These are phyloP conservation scores for Acrobasis suavella DNA, from an alignment of 2,888 invertebrate genomes.

Conservation along the genomic window DNA sequence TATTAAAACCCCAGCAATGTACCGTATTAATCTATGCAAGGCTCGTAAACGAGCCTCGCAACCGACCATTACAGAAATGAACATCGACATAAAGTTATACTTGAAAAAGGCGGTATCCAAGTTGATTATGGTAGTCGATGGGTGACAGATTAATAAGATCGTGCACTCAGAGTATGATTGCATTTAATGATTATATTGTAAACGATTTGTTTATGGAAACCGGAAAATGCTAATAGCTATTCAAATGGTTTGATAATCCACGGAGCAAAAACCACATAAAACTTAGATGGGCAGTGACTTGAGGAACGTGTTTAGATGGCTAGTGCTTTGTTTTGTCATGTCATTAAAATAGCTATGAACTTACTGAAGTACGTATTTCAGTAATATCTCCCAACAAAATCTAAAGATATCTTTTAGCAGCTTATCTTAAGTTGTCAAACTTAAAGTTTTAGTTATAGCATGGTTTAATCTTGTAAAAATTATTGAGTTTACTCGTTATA, in stretches of 20 bases:
- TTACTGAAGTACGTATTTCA: too few species aligned
- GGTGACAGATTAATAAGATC: slow-evolving; percentile 15
- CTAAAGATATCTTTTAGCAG: too few species aligned
- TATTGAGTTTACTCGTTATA: too few species aligned
- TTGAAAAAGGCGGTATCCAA: slow-evolving; percentile 13
- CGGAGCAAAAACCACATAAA: slow-evolving; percentile 9
- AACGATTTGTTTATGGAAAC: slow-evolving; percentile 10
- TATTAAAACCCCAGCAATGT: slow-evolving; percentile 55
- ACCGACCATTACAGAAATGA: slow-evolving; percentile 49
- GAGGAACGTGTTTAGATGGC: not conserved
- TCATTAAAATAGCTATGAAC: too few species aligned
- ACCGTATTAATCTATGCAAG: slow-evolving; percentile 60
- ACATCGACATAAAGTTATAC: slow-evolving; percentile 37
- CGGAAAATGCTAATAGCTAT: not conserved
- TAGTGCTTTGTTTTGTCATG: too few species aligned
- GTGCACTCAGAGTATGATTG: not conserved
- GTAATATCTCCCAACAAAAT: too few species aligned
- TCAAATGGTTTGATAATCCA: not conserved
- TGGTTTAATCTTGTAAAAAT: too few species aligned
- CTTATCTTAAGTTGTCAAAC: too few species aligned
- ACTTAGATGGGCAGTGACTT: not conserved
- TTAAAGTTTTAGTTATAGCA: too few species aligned
- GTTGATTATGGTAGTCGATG: slow-evolving; percentile 17
- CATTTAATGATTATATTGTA: slow-evolving; percentile 10
- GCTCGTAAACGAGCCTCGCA: slow-evolving; percentile 42